Evolutionary conservation across 1,140 invertebrate genomes (phyloP), one percentile per base, ranked within the genome.

Genomic region (Drosophila dunni): DNA sequence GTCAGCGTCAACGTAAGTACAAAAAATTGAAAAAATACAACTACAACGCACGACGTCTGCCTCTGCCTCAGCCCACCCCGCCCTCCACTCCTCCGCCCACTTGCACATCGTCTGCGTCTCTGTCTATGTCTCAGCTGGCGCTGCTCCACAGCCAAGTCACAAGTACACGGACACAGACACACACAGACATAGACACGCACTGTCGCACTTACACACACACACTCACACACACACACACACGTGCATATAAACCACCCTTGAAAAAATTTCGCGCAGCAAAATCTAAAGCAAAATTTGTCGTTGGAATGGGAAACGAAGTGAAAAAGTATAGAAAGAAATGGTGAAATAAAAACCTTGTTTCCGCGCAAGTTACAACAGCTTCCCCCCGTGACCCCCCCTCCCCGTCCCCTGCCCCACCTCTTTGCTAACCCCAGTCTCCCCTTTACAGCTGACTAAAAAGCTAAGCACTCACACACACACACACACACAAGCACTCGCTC

Each of bases 321-420:
- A 48, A 54, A 83, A 83, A 81, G 84, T 89, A 84, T 89, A 89
- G 84, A 84, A 89, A 89, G 84, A 89, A 89, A 89, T 89, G 84
- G 69, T 89, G 84, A 90, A 90, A 89, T 90, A 89, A 89, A 89
- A 89, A 89, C 85, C 85, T 89, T 89, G 84, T 89, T 89, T 89
- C 84, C 84, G 85, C 80, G 85, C 83, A 88, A 88, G 83, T 89
- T 89, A 86, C 83, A 86, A 78, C 68, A 79, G 64, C 38, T 34
- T 15, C 44, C 60, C 36, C 8, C 20, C 6, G 24, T 6, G 61
- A 38, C 36, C 42, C 36, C 24, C 73, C 29, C 44, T 45, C 36
- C 24, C 73, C 29, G 44, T 45, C 8, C 17, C 9, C 20, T 40
- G 2, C 9, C 24, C 4, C 24, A 29, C 24, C 24, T 5, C 0